Conservation (phyloP, 2,113 vertebrate species). For the Phycodurus eques region DNA sequence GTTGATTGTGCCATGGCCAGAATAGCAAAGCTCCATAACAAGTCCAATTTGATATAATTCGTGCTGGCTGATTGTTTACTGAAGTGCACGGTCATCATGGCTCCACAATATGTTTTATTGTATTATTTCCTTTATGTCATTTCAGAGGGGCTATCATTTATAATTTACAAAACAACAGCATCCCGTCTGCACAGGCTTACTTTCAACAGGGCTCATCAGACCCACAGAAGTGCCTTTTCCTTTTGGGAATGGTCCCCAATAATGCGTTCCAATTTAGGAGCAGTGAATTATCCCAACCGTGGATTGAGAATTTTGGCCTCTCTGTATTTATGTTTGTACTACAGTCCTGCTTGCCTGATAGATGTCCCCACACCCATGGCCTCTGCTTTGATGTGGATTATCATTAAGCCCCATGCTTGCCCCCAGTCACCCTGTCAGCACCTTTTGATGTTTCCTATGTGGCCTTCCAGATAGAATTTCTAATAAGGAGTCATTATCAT, state of each 20-base stretch:
- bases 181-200: slow-evolving; percentile 52
- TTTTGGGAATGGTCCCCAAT: slow-evolving; percentile 63
- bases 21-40: slow-evolving; percentile 54
- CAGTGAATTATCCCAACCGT: slow-evolving; percentile 69
- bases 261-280: slow-evolving; percentile 67
- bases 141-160: slow-evolving; percentile 70
- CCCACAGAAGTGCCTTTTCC: slow-evolving; percentile 53
- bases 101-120: slow-evolving; percentile 67
- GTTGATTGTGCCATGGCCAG: slow-evolving; percentile 59
- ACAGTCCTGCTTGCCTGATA: slow-evolving; percentile 39
- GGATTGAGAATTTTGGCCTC: slow-evolving; percentile 52
- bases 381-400: slow-evolving; percentile 71
- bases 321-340: slow-evolving; percentile 68
- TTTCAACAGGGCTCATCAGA: slow-evolving; percentile 60
- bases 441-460: slow-evolving; percentile 73
- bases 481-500: slow-evolving; percentile 73
- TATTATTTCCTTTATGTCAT: slow-evolving; percentile 73
- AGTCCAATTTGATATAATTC: slow-evolving; percentile 73
- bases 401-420: slow-evolving; percentile 59
- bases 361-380: slow-evolving; percentile 43
- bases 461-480: slow-evolving; percentile 69
- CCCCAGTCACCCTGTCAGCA: slow-evolving; percentile 55
- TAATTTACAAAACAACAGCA: slow-evolving; percentile 66
- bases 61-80: slow-evolving; percentile 68
- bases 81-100: slow-evolving; percentile 72